Conservation (phyloP, 2,113 vertebrate genomes). For the Nesoenas mayeri region DNA sequence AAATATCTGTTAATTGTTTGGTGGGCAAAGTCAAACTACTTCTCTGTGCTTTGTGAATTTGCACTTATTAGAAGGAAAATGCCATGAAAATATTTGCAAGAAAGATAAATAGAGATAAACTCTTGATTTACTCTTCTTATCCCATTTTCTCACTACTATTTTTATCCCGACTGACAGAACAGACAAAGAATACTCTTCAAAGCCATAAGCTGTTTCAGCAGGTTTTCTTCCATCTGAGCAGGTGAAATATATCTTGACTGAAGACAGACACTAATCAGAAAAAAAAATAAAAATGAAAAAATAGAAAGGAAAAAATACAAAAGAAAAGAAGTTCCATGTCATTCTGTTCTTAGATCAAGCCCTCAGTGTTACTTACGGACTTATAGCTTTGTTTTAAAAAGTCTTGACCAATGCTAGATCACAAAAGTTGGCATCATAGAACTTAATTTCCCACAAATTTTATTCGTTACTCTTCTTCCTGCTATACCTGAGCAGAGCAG, state of each 20-base stretch:
- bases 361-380: neutral
- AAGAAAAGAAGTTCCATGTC: neutral
- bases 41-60: neutral
- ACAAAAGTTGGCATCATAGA: neutral
- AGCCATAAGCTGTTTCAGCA: neutral
- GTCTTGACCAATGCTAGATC: neutral
- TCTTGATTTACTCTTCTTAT: neutral
- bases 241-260: neutral
- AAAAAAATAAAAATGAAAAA: neutral
- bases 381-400: neutral
- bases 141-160: neutral
- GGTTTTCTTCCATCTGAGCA: neutral
- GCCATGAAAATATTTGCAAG: neutral
- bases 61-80: neutral
- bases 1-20: neutral
- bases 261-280: neutral
- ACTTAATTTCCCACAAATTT: neutral
- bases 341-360: neutral
- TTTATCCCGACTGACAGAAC: slow-evolving; percentile 6
- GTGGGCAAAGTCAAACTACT: neutral
- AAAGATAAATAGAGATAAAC: neutral
- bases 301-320: neutral
- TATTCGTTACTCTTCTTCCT: neutral
- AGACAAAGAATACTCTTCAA: neutral
- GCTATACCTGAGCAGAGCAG: neutral